These are phyloP conservation scores for Echinops telfairi DNA, from an alignment of 2,113 vertebrate genomes.

Conservation along the genomic window DNA sequence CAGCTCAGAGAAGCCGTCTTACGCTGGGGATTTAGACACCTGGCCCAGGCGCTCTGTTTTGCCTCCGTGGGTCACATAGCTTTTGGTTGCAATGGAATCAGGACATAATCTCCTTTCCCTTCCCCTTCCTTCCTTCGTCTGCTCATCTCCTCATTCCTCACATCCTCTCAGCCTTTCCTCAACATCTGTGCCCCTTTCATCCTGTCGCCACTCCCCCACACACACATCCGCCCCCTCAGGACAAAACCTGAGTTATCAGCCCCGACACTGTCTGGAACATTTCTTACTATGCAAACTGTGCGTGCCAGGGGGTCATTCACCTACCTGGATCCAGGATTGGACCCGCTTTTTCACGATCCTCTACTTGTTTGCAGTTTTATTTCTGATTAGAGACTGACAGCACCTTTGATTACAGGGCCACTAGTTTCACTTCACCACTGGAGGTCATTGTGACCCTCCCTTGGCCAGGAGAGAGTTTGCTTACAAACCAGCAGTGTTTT, in stretches of 20 bases:
- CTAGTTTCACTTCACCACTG: conserved; percentile 50
- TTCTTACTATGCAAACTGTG: not conserved
- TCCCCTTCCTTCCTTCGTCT: not conserved
- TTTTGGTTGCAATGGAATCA: conserved; percentile 57
- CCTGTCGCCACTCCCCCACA: too few relatives aligned
- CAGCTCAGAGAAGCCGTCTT: conserved; percentile 26
- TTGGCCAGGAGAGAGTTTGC: not conserved
- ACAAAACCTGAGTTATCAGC: conserved; percentile 17
- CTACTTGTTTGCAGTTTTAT: not conserved
- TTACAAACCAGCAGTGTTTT: conserved; percentile 11
- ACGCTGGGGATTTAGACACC: conserved; percentile 10
- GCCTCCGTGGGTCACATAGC: not conserved
- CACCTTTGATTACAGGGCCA: conserved; percentile 35
- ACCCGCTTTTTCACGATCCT: conserved; percentile 1
- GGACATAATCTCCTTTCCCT: not conserved
- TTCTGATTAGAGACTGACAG: conserved; percentile 46
- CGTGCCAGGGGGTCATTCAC: not conserved
- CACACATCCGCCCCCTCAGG: too few relatives aligned
- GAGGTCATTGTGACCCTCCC: too few relatives aligned
- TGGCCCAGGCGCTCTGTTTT: not conserved
- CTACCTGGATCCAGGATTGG: not conserved
- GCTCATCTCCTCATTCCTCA: not conserved
- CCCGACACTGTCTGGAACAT: not conserved
- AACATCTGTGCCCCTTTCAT: not conserved
- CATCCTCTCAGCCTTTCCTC: not conserved